Percentiles rank a stretch among this genome's conserved stretches.
phyloP scores from a whole-genome alignment of 2,113 vertebrate species.

The Ailuropoda melanoleuca region DNA sequence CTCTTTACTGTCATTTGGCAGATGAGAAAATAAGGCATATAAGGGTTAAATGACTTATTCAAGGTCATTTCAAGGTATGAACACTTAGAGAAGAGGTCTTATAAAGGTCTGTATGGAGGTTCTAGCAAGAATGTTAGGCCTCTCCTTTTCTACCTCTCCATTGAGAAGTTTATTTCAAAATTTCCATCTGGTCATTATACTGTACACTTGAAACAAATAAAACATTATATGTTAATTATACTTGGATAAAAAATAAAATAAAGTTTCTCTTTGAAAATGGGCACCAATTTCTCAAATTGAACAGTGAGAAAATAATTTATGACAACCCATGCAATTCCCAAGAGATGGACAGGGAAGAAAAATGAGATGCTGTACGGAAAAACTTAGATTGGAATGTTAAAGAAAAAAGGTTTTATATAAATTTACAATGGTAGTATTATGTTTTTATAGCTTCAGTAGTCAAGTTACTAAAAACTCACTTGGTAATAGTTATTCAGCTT shows the following conservation, averaged over 20 bases:
- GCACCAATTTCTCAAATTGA: neutral
- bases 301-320: slow-evolving; percentile 10
- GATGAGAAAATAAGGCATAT: neutral
- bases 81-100: neutral
- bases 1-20: neutral
- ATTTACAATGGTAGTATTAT: neutral
- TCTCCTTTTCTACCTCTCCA: neutral
- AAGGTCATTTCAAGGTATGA: neutral
- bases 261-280: slow-evolving; percentile 38
- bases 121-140: neutral
- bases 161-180: neutral
- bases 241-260: neutral
- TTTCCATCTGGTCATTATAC: neutral
- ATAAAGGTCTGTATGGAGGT: neutral
- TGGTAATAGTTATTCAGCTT: neutral
- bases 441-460: neutral
- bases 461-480: neutral
- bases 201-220: neutral
- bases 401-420: neutral
- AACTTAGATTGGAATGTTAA: neutral
- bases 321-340: neutral
- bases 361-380: neutral
- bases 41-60: neutral
- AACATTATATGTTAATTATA: neutral
- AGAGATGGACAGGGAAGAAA: neutral